Percentiles rank a stretch among this genome's conserved stretches.
These are phyloP conservation scores for Aphidius ervi DNA, from an alignment of 1,140 invertebrate species.

Conservation along the genomic window DNA sequence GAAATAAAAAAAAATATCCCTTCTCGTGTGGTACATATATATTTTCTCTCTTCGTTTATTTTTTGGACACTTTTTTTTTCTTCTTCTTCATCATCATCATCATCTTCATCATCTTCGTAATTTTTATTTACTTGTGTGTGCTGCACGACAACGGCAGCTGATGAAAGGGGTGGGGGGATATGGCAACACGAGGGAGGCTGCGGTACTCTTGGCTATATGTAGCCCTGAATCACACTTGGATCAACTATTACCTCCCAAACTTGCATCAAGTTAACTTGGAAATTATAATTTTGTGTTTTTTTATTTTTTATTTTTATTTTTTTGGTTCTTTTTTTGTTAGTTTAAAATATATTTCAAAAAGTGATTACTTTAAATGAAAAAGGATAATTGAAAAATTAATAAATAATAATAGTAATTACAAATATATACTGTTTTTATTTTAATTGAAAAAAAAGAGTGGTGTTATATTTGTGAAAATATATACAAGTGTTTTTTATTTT, in stretches of 20 bases:
- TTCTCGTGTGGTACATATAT: too few species aligned
- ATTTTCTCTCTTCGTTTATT: too few species aligned
- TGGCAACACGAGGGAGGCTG: slow-evolving; percentile 39
- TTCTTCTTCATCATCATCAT: not conserved
- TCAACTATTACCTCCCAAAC: slow-evolving; percentile 49
- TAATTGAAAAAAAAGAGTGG: not conserved
- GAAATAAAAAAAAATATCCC: too few species aligned
- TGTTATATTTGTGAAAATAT: not conserved
- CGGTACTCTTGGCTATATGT: slow-evolving; percentile 45
- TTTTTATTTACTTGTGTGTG: slow-evolving; percentile 9
- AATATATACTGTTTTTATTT: too few species aligned
- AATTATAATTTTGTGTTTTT: not conserved
- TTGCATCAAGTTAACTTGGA: slow-evolving; percentile 28
- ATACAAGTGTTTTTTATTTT: not conserved
- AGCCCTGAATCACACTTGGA: slow-evolving; percentile 48
- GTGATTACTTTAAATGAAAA: too few species aligned
- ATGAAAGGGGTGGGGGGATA: slow-evolving; percentile 32
- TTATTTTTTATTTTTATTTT: not conserved
- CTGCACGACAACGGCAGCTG: slow-evolving; percentile 20
- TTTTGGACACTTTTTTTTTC: too few species aligned
- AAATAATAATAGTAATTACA: too few species aligned
- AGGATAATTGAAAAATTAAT: too few species aligned
- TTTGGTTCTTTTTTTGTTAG: not conserved
- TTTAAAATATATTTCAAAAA: too few species aligned
- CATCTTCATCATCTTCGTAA: slow-evolving; percentile 8